Evolutionary conservation across 2,113 vertebrate species (phyloP).

Genomic region (Macrotis lagotis): DNA sequence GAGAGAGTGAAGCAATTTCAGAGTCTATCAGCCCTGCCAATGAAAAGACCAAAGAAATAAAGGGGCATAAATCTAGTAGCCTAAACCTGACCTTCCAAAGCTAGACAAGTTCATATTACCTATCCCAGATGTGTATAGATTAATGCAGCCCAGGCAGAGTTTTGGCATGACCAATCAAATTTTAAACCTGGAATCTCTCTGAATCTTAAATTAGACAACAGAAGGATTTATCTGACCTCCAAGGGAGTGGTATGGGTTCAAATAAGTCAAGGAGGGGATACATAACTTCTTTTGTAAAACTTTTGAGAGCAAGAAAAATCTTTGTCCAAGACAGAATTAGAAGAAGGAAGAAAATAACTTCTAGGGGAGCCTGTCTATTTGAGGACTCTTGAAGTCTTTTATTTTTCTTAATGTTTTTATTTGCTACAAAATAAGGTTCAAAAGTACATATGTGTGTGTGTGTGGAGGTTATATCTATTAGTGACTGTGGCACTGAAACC

Average conservation of each 20-base stretch:
- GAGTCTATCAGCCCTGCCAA: neutral
- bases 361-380: neutral
- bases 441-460: neutral
- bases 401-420: neutral
- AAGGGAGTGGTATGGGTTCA: neutral
- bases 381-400: neutral
- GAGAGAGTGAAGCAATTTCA: neutral
- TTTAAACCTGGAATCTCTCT: constrained; percentile 25
- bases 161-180: constrained; percentile 12
- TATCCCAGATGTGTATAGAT: neutral
- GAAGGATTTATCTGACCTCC: neutral
- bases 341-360: neutral
- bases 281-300: neutral
- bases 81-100: constrained; percentile 37
- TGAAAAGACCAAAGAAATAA: neutral
- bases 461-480: neutral
- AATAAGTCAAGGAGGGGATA: neutral
- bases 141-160: neutral
- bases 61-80: neutral
- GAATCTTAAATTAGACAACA: neutral
- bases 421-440: neutral
- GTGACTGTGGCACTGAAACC: neutral
- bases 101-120: constrained; percentile 14
- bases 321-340: neutral
- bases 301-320: neutral